A percentile compares a stretch with the other conserved stretches of the same genome.
phyloP scores from a whole-genome alignment of 2,113 vertebrate species.

The Steatornis caripensis region DNA sequence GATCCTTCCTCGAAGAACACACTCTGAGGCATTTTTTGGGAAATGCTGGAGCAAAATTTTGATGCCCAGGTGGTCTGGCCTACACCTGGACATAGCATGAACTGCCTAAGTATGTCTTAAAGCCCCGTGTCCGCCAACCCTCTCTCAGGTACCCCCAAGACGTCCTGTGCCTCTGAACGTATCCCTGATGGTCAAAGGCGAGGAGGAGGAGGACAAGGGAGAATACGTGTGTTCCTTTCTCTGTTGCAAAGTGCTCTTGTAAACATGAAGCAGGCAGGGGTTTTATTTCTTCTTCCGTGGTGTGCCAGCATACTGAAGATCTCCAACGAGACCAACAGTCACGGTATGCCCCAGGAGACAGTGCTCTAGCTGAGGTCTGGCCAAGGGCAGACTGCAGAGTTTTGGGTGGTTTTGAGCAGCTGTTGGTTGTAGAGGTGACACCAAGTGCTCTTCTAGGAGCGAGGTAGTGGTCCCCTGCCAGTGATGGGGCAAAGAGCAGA shows the following conservation, averaged over 20 bases:
- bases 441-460: neutral
- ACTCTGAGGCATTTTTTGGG: neutral
- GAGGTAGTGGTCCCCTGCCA: neutral
- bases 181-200: neutral
- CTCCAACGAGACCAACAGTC: neutral
- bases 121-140: neutral
- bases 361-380: neutral
- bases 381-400: neutral
- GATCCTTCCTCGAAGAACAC: neutral
- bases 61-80: neutral
- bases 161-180: neutral
- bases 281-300: neutral
- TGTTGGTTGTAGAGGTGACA: neutral
- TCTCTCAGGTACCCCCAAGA: neutral
- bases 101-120: neutral
- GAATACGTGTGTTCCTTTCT: neutral
- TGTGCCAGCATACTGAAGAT: neutral
- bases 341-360: neutral
- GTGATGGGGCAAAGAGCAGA: neutral
- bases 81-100: neutral
- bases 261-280: neutral
- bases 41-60: neutral
- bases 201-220: neutral
- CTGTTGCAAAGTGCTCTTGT: neutral
- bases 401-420: neutral